Percentiles rank a stretch among this genome's conserved stretches.
Conservation (phyloP, 2,888 invertebrate species). For the Cybosia mesomella region DNA sequence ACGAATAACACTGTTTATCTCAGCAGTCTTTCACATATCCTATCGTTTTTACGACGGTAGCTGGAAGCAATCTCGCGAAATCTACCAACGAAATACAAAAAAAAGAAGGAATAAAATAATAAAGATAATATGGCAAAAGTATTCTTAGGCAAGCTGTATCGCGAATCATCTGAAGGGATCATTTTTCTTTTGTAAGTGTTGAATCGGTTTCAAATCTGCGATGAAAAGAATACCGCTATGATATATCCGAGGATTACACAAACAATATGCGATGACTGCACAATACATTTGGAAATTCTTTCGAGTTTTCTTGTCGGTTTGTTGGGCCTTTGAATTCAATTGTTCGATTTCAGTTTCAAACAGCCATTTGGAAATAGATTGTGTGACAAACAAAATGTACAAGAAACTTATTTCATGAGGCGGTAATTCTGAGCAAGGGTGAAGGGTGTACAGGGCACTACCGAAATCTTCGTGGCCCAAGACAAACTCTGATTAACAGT, state of each 20-base stretch:
- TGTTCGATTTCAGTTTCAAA: slow-evolving; percentile 7
- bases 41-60: slow-evolving; percentile 23
- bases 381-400: not conserved
- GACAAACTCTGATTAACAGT: too few species aligned
- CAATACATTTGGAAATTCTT: slow-evolving; percentile 10
- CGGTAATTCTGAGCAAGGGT: too few species aligned
- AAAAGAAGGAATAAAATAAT: slow-evolving; percentile 24
- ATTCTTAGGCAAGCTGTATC: slow-evolving; percentile 24
- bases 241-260: slow-evolving; percentile 8
- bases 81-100: slow-evolving; percentile 31
- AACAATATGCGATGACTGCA: slow-evolving; percentile 11
- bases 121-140: slow-evolving; percentile 23
- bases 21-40: slow-evolving; percentile 16
- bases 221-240: slow-evolving; percentile 17
- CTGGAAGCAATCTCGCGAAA: slow-evolving; percentile 25
- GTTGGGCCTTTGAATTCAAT: slow-evolving; percentile 15
- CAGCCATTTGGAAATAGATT: not conserved
- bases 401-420: not conserved
- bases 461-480: too few species aligned
- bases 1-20: not conserved
- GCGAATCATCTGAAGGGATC: slow-evolving; percentile 27
- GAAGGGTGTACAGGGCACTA: too few species aligned
- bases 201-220: slow-evolving; percentile 19
- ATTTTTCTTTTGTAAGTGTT: slow-evolving; percentile 26
- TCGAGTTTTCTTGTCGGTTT: not conserved